A percentile compares a stretch with the other conserved stretches of the same genome.
Evolutionary conservation across 2,888 invertebrate species (phyloP).

Genomic region (Didymodactylos carnosus): DNA sequence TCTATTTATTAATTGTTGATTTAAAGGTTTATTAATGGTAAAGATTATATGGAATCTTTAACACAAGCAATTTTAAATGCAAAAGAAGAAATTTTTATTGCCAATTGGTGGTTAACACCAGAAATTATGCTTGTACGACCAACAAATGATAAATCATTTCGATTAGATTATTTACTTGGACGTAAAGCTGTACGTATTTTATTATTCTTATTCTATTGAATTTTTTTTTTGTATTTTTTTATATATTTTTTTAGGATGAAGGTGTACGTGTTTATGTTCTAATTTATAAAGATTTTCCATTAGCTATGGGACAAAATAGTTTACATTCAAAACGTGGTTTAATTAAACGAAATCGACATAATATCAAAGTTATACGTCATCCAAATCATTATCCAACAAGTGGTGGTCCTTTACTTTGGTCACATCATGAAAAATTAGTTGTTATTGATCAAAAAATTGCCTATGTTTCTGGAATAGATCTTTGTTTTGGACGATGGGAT

Average conservation of each 20-base stretch:
- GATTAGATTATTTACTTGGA: constrained; percentile 5
- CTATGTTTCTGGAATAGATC: constrained; percentile 78
- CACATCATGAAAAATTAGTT: constrained; percentile 93
- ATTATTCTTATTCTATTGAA: neutral
- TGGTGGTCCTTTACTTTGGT: constrained; percentile 49
- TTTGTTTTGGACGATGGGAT: constrained; percentile 94
- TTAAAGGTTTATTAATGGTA: constrained; percentile 64
- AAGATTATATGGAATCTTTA: constrained; percentile 62
- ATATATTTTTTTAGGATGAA: constrained; percentile 32
- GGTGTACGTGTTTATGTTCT: constrained; percentile 76
- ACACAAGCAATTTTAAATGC: constrained; percentile 74
- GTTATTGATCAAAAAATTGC: constrained; percentile 79
- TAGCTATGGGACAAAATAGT: constrained; percentile 84
- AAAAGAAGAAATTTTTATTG: constrained; percentile 83
- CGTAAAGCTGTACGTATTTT: neutral
- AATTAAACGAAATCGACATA: neutral
- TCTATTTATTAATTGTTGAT: too few species aligned
- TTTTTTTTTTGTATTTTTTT: neutral
- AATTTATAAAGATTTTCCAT: constrained; percentile 85
- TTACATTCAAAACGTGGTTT: constrained; percentile 42
- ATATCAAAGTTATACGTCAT: constrained; percentile 52
- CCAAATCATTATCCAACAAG: constrained; percentile 48
- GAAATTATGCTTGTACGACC: constrained; percentile 82
- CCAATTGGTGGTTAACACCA: constrained; percentile 93
- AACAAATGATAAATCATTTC: constrained; percentile 42